Base-by-base conservation (phyloP, 2,888 invertebrate species). In the Melinopterus prodromus region DNA sequence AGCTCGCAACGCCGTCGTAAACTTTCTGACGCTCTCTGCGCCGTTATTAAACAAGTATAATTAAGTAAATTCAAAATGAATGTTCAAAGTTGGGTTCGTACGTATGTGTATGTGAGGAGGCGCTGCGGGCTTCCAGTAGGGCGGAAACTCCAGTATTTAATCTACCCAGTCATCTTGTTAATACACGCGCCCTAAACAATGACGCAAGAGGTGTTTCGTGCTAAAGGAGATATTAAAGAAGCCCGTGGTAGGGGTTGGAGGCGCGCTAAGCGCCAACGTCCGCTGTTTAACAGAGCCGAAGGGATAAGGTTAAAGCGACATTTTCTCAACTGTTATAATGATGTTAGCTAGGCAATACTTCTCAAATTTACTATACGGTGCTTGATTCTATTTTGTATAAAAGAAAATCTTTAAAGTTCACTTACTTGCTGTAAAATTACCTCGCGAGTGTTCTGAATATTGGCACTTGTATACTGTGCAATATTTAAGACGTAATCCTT, bases 61-160 rank as follows among this genome's bases (percentile, higher is more conserved):
- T 76, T 76, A 76, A 76, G 37, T 76, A 76, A 38, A 76, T 76
- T 76, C 36, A 76, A 76, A 76, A 76, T n/a, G n/a, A 36, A 36
- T 53, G 76, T 37, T 53, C 38, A 76, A 53, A 76, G 35, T 76
- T 76, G 76, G 26, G 26, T 26, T 14, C 76, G 76, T 9, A 6
- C 12, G 12, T 53, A 4, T 53, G 53, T 12, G 53, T 53, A 6
- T 53, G 12, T 53, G 12, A 3, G 12, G 53, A 9, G 12, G 53
- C 53, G 53, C 12, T 53, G 12, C 53, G 12, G 53, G 7, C 53
- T 53, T 53, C 53, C 74, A 26, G 37, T 35, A 6, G 6, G 38
- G 53, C 16, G 14, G 76, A 76, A 76, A 76, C 36, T 76, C 76
- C 36, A 37, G 16, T 76, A 76, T 76, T 76, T 76, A 76, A 76